A percentile compares a stretch with the other conserved stretches of the same genome.
These are phyloP conservation scores for Aphelenchoides fujianensis DNA, from an alignment of 1,140 invertebrate species.

Conservation along the genomic window DNA sequence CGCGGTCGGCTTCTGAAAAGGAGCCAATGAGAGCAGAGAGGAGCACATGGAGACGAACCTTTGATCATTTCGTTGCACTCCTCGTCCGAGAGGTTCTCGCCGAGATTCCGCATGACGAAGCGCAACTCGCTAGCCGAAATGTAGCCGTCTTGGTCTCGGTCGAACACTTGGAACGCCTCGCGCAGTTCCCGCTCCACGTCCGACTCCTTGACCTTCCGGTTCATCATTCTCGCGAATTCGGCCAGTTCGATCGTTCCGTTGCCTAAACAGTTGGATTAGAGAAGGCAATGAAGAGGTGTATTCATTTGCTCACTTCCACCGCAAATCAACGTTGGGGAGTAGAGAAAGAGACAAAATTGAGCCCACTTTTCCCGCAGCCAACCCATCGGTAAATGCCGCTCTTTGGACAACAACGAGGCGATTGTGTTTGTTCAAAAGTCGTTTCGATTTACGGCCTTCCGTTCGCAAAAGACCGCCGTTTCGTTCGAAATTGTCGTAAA, in stretches of 20 bases:
- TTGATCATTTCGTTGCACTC: slow-evolving; percentile 97
- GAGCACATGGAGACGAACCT: too few relatives aligned
- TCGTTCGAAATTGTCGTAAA: too few relatives aligned
- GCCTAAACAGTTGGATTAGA: slow-evolving; percentile 72
- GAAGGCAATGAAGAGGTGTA: background rate
- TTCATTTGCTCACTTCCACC: slow-evolving; percentile 2
- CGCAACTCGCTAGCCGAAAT: slow-evolving; percentile 81
- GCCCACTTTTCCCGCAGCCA: background rate
- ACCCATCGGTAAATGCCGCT: background rate
- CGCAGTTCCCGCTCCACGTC: slow-evolving; percentile 80
- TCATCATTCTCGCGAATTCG: slow-evolving; percentile 93
- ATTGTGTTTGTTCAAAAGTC: too few relatives aligned
- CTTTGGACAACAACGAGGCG: too few relatives aligned
- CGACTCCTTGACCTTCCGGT: slow-evolving; percentile 94
- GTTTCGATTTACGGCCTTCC: background rate
- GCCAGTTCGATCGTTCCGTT: slow-evolving; percentile 98
- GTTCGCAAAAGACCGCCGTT: background rate
- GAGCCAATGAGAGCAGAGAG: too few relatives aligned
- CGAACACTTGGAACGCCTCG: slow-evolving; percentile 68
- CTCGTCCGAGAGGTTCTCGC: slow-evolving; percentile 93
- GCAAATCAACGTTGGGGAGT: background rate
- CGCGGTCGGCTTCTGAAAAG: too few relatives aligned
- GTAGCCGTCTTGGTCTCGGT: slow-evolving; percentile 85
- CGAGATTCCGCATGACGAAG: slow-evolving; percentile 83
- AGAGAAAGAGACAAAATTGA: background rate